Evolutionary conservation across 2,113 vertebrate genomes (phyloP).

Genomic region (human (Homo sapiens)): DNA sequence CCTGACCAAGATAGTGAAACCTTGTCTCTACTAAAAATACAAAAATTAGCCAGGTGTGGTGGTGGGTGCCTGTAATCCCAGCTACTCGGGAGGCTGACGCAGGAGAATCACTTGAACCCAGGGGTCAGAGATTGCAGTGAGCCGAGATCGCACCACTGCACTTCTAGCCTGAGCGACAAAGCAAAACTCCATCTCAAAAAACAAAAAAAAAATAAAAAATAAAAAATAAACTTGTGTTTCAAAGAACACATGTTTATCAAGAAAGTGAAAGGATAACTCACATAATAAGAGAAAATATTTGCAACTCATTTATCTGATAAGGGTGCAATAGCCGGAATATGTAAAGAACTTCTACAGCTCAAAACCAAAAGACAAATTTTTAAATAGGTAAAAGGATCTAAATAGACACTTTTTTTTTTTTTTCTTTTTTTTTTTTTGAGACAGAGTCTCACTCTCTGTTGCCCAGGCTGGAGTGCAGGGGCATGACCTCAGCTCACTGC

Average conservation of each 20-base stretch:
- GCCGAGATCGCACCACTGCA: neutral
- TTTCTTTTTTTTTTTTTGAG: no score
- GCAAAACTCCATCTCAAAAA: neutral
- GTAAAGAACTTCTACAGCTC: neutral
- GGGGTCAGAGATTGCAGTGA: neutral
- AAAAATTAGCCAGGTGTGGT: neutral
- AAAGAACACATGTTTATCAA: no score
- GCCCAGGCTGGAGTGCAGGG: no score
- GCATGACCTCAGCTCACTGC: no score
- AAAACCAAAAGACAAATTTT: neutral
- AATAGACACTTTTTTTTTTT: neutral
- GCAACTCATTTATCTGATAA: neutral
- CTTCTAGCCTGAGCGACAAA: neutral
- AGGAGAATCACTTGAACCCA: neutral
- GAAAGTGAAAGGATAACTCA: neutral
- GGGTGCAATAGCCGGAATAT: neutral
- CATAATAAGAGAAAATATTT: neutral
- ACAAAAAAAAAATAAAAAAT: neutral
- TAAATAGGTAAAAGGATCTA: neutral
- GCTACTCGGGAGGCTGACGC: neutral
- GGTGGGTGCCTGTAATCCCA: neutral
- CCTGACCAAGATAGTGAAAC: no score
- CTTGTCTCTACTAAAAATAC: neutral
- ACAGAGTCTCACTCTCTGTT: no score
- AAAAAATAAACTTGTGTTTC: neutral